Evolutionary conservation across 2,888 invertebrate species (phyloP), one percentile per base, ranked within the genome.

Genomic region (Orthonychiurus folsomi): DNA sequence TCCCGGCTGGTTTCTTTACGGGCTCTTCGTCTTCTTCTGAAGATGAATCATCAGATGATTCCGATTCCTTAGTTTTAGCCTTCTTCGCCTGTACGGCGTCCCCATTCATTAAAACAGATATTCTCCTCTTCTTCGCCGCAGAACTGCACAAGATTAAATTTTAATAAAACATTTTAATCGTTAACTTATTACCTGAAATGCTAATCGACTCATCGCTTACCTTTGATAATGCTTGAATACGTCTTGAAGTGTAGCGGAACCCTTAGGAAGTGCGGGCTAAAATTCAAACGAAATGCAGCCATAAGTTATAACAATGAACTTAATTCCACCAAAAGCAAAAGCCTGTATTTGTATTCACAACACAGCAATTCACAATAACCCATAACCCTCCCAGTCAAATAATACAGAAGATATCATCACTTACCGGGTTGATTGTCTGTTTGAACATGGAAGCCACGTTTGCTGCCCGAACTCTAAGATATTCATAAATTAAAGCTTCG

Each of bases 391-490:
- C n/a, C n/a, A n/a, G 48, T 48, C 48, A 15, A 48, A 48, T 48
- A n/a, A 48, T 48, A 48, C 48, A 48, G 48, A 48, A 48, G 48
- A n/a, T 12, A 48, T 48, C 15, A 56, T 24, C 66, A 82, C 87
- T 85, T 81, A 88, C 88, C 79, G 86, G 84, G 76, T 88, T 87
- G 1, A 84, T 82, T 78, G 86, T 87, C 73, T 84, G 82, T 74
- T 85, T 81, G 75, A 85, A 87, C 58, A 84, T 80, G 73, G 83
- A 81, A 0, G 88, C 88, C 28, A 88, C 74, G 3, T 81, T 79
- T 75, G 84, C 84, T 74, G 87, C 85, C 69, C 82, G 80, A 69
- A 80, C 82, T 63, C 79, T 76, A 63, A 89, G 77, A 80, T 82
- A 85, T 69, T 88, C 84, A 69, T 84, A 81, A 63, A 88, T 80